Conservation (phyloP, 2,888 invertebrate species). For the Eudemis profundana region DNA sequence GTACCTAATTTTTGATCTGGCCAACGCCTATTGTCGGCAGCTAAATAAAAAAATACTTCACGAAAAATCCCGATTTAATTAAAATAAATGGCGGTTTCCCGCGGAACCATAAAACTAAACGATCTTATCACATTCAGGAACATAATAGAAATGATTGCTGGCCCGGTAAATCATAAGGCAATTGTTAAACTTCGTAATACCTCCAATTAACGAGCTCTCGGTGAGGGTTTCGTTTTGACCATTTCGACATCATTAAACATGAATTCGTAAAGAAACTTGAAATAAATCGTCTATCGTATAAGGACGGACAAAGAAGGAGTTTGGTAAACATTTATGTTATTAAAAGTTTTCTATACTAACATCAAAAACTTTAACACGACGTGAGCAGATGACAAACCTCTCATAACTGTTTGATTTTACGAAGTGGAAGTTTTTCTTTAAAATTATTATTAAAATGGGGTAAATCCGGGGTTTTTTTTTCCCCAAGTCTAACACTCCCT, state of each 20-base stretch:
- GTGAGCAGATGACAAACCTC: not conserved
- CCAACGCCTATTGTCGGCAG: not conserved
- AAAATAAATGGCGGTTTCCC: slow-evolving; percentile 25
- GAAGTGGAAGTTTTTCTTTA: too few species aligned
- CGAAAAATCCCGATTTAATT: slow-evolving; percentile 2
- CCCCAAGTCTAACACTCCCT: too few species aligned
- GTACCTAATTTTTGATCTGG: too few species aligned
- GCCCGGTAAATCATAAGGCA: slow-evolving; percentile 34
- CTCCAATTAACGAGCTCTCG: slow-evolving; percentile 31
- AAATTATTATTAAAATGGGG: too few species aligned
- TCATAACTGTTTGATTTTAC: not conserved
- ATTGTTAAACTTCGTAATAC: slow-evolving; percentile 37
- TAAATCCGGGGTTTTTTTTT: too few species aligned
- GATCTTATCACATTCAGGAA: slow-evolving; percentile 27
- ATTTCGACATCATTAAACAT: slow-evolving; percentile 21
- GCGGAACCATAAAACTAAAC: slow-evolving; percentile 23
- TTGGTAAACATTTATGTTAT: too few species aligned
- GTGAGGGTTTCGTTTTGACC: slow-evolving; percentile 1
- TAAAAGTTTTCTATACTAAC: too few species aligned
- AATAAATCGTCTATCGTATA: not conserved
- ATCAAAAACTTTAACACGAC: not conserved
- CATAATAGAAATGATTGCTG: slow-evolving; percentile 32
- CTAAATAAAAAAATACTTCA: too few species aligned
- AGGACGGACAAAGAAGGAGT: too few species aligned
- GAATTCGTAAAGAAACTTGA: not conserved